Conservation (phyloP, 2,888 invertebrate genomes). For the Cerastoderma edule region DNA sequence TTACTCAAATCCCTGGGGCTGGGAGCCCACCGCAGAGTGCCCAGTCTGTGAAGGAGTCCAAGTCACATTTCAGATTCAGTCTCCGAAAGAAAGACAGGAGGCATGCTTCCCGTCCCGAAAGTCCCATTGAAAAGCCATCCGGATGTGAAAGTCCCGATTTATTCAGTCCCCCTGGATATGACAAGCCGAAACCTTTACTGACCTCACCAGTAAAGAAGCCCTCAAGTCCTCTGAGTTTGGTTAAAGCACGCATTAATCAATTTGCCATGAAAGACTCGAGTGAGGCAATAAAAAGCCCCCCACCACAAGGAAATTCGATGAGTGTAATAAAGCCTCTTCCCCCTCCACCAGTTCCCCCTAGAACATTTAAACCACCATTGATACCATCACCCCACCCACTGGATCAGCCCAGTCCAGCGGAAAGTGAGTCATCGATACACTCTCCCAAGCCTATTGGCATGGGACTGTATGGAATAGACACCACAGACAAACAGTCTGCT, state of each 20-base stretch:
- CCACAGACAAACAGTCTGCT: no score
- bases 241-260: conserved; percentile 47
- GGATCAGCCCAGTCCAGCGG: not conserved
- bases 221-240: conserved; percentile 38
- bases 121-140: not conserved
- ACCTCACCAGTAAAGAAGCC: conserved; percentile 40
- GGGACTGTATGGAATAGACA: no score
- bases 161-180: conserved; percentile 43
- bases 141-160: conserved; percentile 19
- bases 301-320: not conserved
- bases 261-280: conserved; percentile 42
- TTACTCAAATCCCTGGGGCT: conserved; percentile 39
- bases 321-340: conserved; percentile 17
- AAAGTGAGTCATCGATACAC: no score
- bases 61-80: conserved; percentile 46
- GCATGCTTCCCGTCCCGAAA: conserved; percentile 5
- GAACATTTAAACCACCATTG: conserved; percentile 34
- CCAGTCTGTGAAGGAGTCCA: conserved; percentile 42
- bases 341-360: conserved; percentile 36
- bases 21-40: conserved; percentile 53
- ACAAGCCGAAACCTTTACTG: conserved; percentile 41
- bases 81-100: conserved; percentile 35
- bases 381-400: not conserved
- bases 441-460: no score
- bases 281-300: not conserved